Base-by-base conservation (phyloP, 2,888 invertebrate genomes). In the Drosophila kanekoi region DNA sequence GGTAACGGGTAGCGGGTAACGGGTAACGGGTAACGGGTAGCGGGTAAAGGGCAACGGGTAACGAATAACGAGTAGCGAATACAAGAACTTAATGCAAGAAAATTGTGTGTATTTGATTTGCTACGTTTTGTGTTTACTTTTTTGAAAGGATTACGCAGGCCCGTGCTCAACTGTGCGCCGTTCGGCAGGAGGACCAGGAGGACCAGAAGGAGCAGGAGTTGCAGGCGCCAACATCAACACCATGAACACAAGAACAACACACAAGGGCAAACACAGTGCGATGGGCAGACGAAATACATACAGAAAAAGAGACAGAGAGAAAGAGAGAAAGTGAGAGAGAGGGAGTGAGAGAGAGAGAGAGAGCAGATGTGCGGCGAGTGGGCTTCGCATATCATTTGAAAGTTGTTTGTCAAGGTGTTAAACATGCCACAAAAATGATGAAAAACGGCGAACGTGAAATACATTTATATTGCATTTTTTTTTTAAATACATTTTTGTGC, bases 131-230 rank as follows among this genome's bases (percentile, higher is more conserved):
- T 87, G 87, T 87, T 92, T 91, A 91, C 92, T 91, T 90, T 89
- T 90, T 91, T 92, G 80, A 89, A 91, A 70, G 91, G 89, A 87
- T 91, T 92, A 90, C 91, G 91, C 88, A 91, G 91, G 87, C 91
- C 91, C 89, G 90, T 89, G 87, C 90, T 91, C 81, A 91, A 90
- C 92, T 92, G 91, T 81, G 77, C 57, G 68, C 57, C 77, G 63
- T 66, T 66, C 77, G 67, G 45, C 47, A 64, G 49, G 18, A 69
- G 58, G 23, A 23, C 23, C 59, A 62, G 47, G 16, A 69, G 58
- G 8, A 28, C 28, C 59, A 62, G 47, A 72, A 79, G 47, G 41
- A 49, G 48, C 71, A 62, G 49, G 49, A 53, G 18, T 28, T 32
- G 53, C 47, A 70, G 33, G 54, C 65, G 40, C 43, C 49, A 64